Conservation (phyloP, 2,888 invertebrate species). For the Dryobotodes eremita region DNA sequence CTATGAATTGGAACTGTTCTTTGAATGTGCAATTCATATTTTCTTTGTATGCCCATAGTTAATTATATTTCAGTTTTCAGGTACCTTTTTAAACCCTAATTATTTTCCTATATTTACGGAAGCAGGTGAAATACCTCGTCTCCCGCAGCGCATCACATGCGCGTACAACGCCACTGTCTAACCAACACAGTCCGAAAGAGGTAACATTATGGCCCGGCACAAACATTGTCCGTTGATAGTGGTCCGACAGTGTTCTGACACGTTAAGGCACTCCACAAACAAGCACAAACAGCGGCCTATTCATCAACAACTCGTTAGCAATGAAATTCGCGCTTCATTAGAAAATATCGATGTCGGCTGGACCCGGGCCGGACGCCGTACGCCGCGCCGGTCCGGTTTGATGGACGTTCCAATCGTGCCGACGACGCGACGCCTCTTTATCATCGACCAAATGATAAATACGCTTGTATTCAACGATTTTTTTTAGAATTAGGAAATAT, state of each 20-base stretch:
- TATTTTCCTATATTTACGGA: background rate
- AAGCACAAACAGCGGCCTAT: conserved; percentile 3
- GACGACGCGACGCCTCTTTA: conserved; percentile 60
- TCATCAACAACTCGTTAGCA: conserved; percentile 15
- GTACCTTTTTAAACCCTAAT: background rate
- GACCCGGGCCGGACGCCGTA: conserved; percentile 7
- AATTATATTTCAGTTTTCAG: background rate
- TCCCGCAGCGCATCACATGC: too few species aligned
- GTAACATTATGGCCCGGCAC: background rate
- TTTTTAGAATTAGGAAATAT: conserved; percentile 42
- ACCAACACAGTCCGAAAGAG: too few species aligned
- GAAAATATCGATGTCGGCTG: conserved; percentile 27
- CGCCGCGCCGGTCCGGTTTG: conserved; percentile 45
- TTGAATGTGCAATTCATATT: background rate
- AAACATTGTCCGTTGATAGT: background rate
- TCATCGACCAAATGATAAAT: conserved; percentile 70
- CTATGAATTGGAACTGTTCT: background rate
- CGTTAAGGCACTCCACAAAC: background rate
- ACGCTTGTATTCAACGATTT: conserved; percentile 56
- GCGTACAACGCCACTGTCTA: too few species aligned
- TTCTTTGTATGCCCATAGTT: background rate
- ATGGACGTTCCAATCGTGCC: conserved; percentile 68
- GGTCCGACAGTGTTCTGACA: background rate
- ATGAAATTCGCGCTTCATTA: conserved; percentile 46
- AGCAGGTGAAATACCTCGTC: too few species aligned